These are phyloP conservation scores for Odontamblyopus rebecca DNA, from an alignment of 2,797 vertebrate species.

Conservation along the genomic window DNA sequence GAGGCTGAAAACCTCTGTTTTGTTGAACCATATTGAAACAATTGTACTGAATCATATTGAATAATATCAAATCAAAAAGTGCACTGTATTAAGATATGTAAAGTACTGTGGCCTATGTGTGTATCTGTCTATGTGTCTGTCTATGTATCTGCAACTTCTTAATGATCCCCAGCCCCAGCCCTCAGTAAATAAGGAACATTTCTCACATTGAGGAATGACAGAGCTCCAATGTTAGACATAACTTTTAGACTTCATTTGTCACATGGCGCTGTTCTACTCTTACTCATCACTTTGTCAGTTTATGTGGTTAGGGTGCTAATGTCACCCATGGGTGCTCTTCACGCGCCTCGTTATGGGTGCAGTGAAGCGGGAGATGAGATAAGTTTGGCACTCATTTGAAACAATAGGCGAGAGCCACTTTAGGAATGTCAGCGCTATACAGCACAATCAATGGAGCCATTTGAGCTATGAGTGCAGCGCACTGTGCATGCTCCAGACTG, in stretches of 20 bases:
- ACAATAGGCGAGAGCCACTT: neutral
- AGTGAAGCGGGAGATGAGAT: neutral
- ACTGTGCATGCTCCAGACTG: too few species aligned
- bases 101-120: too few species aligned
- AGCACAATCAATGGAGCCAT: neutral
- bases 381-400: constrained; percentile 3
- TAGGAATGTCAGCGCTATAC: neutral
- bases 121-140: too few species aligned
- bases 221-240: neutral
- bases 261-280: neutral
- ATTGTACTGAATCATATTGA: too few species aligned
- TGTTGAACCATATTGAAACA: too few species aligned
- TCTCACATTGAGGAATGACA: neutral
- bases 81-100: too few species aligned
- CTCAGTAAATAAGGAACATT: too few species aligned
- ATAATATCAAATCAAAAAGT: too few species aligned
- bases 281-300: neutral
- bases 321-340: neutral
- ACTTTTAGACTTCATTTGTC: neutral
- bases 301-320: neutral
- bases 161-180: too few species aligned
- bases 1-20: too few species aligned
- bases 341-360: neutral
- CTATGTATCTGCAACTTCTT: too few species aligned
- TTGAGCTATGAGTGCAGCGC: neutral